Evolutionary conservation across 2,888 invertebrate species (phyloP), one percentile per base, ranked within the genome.

Genomic region (Erebia epiphron): DNA sequence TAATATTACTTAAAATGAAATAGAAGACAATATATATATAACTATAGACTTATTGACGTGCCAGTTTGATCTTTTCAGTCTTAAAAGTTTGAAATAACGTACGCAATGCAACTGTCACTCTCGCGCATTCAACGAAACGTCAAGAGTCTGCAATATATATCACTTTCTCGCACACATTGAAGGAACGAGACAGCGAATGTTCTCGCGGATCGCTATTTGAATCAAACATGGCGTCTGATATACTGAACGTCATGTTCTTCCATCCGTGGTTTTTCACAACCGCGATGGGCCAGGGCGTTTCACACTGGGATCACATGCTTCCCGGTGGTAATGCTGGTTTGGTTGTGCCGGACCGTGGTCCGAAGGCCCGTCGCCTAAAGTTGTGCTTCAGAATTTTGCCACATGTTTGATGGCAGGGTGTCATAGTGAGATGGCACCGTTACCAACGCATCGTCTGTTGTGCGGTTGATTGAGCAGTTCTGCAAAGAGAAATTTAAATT

Each of bases 341-440:
- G 87, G 86, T 86, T 78, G 71, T 73, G 72, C 75, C 77, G 74
- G 81, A 73, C 82, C 74, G 73, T 74, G 76, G 67, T 77, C 87
- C 86, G 85, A 85, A 75, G 76, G 61, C 77, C 56, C 71, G 73
- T 54, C 62, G 85, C 79, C 90, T 92, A 92, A 85, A 91, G 83
- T 81, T 91, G 89, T 78, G 91, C 86, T 76, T 92, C 91, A n/a
- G 84, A 76, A 78, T 80, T 89, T 78, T 91, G 93, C 94, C 94
- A 93, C 68, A 94, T 77, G 80, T 93, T 92, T 8, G 93, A 93
- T 2, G 94, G 91, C 8, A 95, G 85, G 18, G 94, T 94, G 87
- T 96, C 96, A 82, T 95, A 96, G 88, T 97, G 97, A 3, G 95
- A 95, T 0, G 97, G 97, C 26, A 97, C 96, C 0, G 97, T 97